Evolutionary conservation across 1,140 invertebrate species (phyloP), one percentile per base, ranked within the genome.

Genomic region (Lasioglossum baleicum): DNA sequence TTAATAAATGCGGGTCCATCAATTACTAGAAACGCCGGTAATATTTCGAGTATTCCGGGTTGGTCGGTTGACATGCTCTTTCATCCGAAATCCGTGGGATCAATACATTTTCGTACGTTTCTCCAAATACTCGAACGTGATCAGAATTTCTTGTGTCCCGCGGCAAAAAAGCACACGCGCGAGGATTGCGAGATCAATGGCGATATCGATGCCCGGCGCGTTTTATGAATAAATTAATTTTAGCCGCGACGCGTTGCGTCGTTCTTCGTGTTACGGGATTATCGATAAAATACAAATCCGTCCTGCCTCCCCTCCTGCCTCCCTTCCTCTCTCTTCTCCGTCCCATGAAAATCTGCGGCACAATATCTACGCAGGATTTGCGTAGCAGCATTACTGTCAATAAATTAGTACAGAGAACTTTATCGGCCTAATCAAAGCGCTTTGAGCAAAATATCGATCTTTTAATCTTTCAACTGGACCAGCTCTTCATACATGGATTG

Each of bases 211-310:
- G 61, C 31, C 5, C 31, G 10, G 5, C 4, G 61, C 61, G 61
- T 64, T 64, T 35, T 31, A 40, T 35, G 61, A 64, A 64, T 64
- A 64, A 64, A 64, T 64, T 64, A 64, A 64, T 35, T 40, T 31
- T 6, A 4, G 13, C 51, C 51, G 51, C 17, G 51, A 5, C 44
- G 44, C 44, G 35, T 35, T 11, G 61, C 31, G 31, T 64, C 61
- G 61, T 7, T 17, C 61, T 4, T 40, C 31, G 61, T 17, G 13
- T 11, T 17, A 40, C 31, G 13, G 13, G 61, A 40, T 64, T 64
- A 35, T 40, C 15, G 26, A 40, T 40, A 26, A 64, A 64, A 64
- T 40, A 64, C 26, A 40, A 40, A 40, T 17, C 10, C 7, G 22
- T 15, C 15, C 26, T 3, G 17, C 8, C 8, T 11, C 44, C 13